These are phyloP conservation scores for Catalaphyllia jardinei DNA, from an alignment of 64 coral and sea anemone genomes.

Conservation along the genomic window DNA sequence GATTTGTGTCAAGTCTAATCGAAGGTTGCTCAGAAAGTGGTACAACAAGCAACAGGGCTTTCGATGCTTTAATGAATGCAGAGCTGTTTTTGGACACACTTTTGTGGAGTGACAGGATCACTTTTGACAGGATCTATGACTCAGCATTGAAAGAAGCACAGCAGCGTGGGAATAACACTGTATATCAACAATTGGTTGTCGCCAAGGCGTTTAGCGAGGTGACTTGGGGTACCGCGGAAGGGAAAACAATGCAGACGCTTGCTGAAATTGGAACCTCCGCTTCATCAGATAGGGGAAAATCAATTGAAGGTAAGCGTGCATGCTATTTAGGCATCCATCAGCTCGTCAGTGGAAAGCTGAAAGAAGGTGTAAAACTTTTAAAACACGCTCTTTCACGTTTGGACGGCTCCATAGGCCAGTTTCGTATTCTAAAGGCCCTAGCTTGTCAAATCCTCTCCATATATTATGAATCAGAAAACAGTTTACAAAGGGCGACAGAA, in stretches of 20 bases:
- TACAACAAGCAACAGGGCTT: not conserved
- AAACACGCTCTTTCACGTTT: not conserved
- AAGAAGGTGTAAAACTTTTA: not conserved
- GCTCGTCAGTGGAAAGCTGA: not conserved
- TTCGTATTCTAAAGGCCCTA: not conserved
- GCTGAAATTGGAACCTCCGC: not conserved
- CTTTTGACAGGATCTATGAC: slow-evolving; percentile 1
- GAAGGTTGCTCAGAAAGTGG: not conserved
- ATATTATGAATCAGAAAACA: not conserved
- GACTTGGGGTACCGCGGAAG: not conserved
- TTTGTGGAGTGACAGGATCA: not conserved
- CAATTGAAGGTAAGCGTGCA: not conserved
- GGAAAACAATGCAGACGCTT: not conserved
- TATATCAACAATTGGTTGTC: not conserved
- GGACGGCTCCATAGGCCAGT: not conserved
- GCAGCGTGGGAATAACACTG: not conserved
- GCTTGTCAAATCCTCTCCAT: not conserved
- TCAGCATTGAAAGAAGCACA: not conserved
- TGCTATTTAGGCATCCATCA: not conserved
- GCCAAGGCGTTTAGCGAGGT: slow-evolving; percentile 6
- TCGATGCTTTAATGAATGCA: not conserved
- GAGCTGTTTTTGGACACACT: not conserved
- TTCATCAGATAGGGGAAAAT: not conserved
- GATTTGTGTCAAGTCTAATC: not conserved
- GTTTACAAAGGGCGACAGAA: not conserved